Evolutionary conservation across 2,797 vertebrate genomes (phyloP), one percentile per base, ranked within the genome.

Genomic region (Masticophis lateralis): DNA sequence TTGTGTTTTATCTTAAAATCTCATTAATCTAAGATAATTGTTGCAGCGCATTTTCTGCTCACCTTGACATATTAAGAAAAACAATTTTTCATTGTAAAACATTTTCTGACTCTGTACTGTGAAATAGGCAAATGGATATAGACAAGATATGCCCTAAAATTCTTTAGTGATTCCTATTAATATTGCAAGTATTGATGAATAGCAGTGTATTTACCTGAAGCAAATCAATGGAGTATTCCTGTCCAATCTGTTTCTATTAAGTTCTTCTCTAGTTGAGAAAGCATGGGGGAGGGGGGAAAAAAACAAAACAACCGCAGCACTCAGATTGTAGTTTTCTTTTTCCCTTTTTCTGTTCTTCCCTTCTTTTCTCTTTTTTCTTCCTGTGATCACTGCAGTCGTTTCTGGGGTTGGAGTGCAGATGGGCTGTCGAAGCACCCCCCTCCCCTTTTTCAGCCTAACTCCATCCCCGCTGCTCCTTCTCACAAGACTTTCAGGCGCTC

Each of bases 371-470:
- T 91, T 92, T 97, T 87, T 97, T 86, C 97, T 96, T 97, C 95
- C 97, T 96, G 96, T 98, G 97, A 97, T 97, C 98, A 97, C 97
- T 97, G 97, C 98, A 99, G 99, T 99, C 99, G 98, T 97, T 98
- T 99, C 96, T 99, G 99, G 99, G 99, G 98, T 98, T 99, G 99
- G 99, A 98, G 98, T 98, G 98, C 99, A 97, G 98, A 99, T 94
- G 99, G 98, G 98, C 98, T 99, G 94, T 98, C 98, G 98, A 99
- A 99, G 98, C 98, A 98, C 96, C 98, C 98, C 97, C 98, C 98
- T 96, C 98, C 98, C 98, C 98, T 98, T 98, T 98, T 98, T 97
- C 98, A 99, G 98, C 98, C 98, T 98, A 98, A 98, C 98, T 98
- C 98, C 98, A 98, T 98, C 98, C 98, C 98, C 97, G 98, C 98